Evolutionary conservation across 2,113 vertebrate species (phyloP).

Genomic region (Aythya baeri): DNA sequence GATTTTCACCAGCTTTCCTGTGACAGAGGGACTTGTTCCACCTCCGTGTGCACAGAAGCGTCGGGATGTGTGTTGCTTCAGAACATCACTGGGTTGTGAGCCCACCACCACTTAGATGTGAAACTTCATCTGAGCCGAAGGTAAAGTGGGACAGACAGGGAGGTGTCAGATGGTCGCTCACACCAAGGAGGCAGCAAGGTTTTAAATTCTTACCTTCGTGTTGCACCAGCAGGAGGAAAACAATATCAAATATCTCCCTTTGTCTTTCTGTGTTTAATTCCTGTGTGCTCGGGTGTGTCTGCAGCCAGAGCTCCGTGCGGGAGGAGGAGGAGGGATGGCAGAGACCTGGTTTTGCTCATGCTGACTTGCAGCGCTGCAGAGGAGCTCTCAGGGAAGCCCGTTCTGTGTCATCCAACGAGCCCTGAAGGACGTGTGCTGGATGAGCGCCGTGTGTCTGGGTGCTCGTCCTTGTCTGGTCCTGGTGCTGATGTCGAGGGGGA

Average conservation of each 20-base stretch:
- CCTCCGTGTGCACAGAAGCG: not conserved
- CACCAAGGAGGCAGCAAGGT: not conserved
- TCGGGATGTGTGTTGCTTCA: fast-evolving
- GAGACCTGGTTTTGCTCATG: not conserved
- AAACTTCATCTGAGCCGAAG: not conserved
- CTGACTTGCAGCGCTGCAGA: not conserved
- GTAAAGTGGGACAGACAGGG: not conserved
- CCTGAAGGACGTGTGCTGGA: not conserved
- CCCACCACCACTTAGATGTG: too few relatives aligned
- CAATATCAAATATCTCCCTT: not conserved
- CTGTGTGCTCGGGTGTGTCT: fast-evolving
- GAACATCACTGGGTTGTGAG: too few relatives aligned
- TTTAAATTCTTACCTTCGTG: not conserved
- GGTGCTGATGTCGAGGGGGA: not conserved
- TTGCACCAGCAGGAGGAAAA: not conserved
- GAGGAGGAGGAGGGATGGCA: not conserved
- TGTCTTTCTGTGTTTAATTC: not conserved
- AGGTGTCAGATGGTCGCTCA: not conserved
- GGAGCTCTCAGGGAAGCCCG: not conserved
- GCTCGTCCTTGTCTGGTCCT: not conserved
- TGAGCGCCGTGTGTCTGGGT: not conserved
- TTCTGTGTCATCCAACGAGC: not conserved
- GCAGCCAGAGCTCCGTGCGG: not conserved
- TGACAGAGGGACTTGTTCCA: not conserved
- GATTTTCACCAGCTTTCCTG: not conserved